Evolutionary conservation across 2,797 vertebrate genomes (phyloP), one percentile per base, ranked within the genome.

Genomic region (Glossophaga mutica): DNA sequence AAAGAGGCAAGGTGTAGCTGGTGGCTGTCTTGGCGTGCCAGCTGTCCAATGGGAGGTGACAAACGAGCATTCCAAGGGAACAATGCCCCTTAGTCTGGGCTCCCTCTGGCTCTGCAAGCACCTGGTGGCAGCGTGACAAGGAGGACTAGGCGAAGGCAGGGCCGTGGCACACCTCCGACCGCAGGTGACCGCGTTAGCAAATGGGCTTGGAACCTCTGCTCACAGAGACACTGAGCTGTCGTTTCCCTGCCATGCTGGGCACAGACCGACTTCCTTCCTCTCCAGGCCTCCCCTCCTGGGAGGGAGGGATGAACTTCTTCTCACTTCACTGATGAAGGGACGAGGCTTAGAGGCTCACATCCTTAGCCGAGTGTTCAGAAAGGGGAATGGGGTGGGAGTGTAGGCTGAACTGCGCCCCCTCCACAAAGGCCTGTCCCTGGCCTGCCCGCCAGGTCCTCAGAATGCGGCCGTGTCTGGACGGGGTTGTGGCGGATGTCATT

Each of bases 1-100:
- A 92, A 95, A 57, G 94, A 93, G 96, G 91, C 62, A 93, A 98
- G 94, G 97, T 79, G 90, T 88, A 37, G 67, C 95, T 92, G 95
- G 94, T 29, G 15, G 91, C 65, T 57, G 84, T 37, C 81, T 86
- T 4, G 7, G 93, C 1, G 21, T 48, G 74, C 96, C 82, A 21
- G 5, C 42, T 92, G 83, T 87, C 59, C n/a, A 5, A 32, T 55
- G 29, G 3, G 42, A n/a, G 39, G 6, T 5, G 4, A 97, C 87
- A 68, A 91, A 81, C 62, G 77, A 87, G 32, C 21, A 19, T 37
- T 32, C 94, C 44, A 26, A 32, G 22, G 92, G 95, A 88, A 71
- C 87, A 96, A 62, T 39, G 24, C 18, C 26, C 42, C 77, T 92
- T 96, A 92, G 59, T 76, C 18, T 94, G 81, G 71, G 70, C 19